A percentile compares a stretch with the other conserved stretches of the same genome.
Evolutionary conservation across 1,140 invertebrate genomes (phyloP).

Genomic region (Paralvinella palmiformis): DNA sequence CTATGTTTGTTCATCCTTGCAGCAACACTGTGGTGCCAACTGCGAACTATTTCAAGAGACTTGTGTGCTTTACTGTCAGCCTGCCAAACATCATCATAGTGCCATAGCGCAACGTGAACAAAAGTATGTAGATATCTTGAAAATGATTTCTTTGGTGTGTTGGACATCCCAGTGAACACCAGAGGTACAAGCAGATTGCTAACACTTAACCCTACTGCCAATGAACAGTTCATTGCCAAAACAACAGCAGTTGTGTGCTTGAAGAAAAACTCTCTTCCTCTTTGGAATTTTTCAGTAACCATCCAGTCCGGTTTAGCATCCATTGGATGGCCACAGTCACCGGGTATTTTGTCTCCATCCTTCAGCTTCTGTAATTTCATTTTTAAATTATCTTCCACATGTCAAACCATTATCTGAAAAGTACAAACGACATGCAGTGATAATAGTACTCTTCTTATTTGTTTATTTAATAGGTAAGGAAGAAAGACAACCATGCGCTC

Average conservation of each 20-base stretch:
- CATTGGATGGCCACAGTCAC: not conserved
- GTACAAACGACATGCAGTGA: no score
- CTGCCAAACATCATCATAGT: conserved; percentile 28
- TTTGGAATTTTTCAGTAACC: not conserved
- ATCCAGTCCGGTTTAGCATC: not conserved
- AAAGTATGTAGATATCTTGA: conserved; percentile 69
- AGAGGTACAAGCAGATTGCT: conserved; percentile 29
- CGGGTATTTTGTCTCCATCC: not conserved
- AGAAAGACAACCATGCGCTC: no score
- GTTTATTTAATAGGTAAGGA: no score
- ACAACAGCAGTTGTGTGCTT: not conserved
- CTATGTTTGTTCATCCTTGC: conserved; percentile 52
- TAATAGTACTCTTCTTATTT: no score
- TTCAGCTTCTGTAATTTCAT: not conserved
- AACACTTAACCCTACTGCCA: conserved; percentile 27
- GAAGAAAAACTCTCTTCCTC: not conserved
- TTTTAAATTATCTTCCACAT: no score
- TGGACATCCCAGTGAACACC: conserved; percentile 51
- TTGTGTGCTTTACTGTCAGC: conserved; percentile 21
- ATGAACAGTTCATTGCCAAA: conserved; percentile 16
- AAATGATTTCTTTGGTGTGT: conserved; percentile 59
- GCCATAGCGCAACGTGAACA: conserved; percentile 68
- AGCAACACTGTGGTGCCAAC: conserved; percentile 48
- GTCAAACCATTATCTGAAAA: no score
- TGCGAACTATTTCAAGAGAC: conserved; percentile 41